Conservation (phyloP, 1,140 invertebrate genomes). For the Brachystomella parvula region DNA sequence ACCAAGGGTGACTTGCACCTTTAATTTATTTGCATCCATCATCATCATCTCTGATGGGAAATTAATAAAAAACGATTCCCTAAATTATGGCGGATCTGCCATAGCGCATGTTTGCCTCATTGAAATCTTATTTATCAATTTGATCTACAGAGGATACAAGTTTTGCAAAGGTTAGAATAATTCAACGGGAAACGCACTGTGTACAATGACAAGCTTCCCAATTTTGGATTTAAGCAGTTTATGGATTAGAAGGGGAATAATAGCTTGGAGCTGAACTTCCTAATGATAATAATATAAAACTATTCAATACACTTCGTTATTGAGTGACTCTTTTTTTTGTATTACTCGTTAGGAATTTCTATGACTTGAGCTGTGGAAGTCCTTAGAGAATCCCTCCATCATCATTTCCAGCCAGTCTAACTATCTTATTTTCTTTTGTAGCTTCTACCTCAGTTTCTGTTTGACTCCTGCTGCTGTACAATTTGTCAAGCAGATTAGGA, state of each 20-base stretch:
- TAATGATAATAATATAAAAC: not conserved
- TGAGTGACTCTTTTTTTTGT: not conserved
- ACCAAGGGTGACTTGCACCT: not conserved
- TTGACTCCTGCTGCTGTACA: constrained; percentile 29
- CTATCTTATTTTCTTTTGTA: constrained; percentile 19
- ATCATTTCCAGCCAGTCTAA: not conserved
- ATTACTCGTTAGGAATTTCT: not conserved
- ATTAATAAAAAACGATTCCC: not conserved
- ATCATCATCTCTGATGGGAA: not conserved
- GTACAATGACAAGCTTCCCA: not conserved
- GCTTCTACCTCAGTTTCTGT: constrained; percentile 23
- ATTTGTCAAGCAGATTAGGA: constrained; percentile 37
- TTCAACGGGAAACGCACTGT: not conserved
- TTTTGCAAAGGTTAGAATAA: not conserved
- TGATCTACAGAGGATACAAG: not conserved
- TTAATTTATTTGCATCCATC: constrained; percentile 3
- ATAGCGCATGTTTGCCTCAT: too few species aligned
- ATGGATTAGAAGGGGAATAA: not conserved
- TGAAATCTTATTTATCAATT: not conserved
- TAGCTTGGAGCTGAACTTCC: not conserved
- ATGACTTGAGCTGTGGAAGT: not conserved
- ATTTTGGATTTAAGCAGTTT: not conserved
- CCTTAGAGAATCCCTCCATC: not conserved
- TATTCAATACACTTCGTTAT: constrained; percentile 28
- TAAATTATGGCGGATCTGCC: too few species aligned